Evolutionary conservation across 2,888 invertebrate species (phyloP).

Genomic region (Drosophila buzzatii): DNA sequence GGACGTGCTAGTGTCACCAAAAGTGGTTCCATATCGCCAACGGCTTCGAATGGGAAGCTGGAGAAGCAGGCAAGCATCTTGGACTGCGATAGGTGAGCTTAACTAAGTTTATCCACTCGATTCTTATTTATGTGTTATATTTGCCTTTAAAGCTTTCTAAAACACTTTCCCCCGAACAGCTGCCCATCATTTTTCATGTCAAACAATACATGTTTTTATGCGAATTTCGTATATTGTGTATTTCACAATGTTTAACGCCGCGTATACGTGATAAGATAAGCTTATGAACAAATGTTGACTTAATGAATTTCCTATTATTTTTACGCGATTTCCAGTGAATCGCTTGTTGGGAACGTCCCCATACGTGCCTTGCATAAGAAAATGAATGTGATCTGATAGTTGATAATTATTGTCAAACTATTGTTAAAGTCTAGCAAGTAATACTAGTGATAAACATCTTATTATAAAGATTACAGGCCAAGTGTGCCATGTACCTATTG

Average conservation of each 20-base stretch:
- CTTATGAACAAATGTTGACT: constrained; percentile 21
- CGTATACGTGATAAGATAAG: constrained; percentile 60
- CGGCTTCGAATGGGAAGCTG: constrained; percentile 60
- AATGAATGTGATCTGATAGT: not conserved
- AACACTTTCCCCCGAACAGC: constrained; percentile 34
- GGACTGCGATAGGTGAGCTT: constrained; percentile 77
- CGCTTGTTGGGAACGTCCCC: not conserved
- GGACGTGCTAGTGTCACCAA: not conserved
- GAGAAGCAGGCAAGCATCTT: constrained; percentile 76
- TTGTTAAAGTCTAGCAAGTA: constrained; percentile 1
- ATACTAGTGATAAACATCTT: constrained; percentile 23
- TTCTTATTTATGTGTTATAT: not conserved
- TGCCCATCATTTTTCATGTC: constrained; percentile 37
- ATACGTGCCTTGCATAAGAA: constrained; percentile 28
- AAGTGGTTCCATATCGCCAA: constrained; percentile 23
- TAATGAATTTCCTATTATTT: constrained; percentile 32
- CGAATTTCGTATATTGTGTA: constrained; percentile 3
- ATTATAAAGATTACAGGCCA: constrained; percentile 17
- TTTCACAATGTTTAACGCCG: constrained; percentile 13
- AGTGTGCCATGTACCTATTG: not conserved
- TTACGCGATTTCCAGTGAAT: constrained; percentile 22
- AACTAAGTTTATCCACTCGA: not conserved
- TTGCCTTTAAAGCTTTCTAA: not conserved
- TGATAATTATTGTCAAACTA: not conserved
- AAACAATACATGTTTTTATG: constrained; percentile 15